Evolutionary conservation across 2,888 invertebrate genomes (phyloP).

Genomic region (Philonicus albiceps): DNA sequence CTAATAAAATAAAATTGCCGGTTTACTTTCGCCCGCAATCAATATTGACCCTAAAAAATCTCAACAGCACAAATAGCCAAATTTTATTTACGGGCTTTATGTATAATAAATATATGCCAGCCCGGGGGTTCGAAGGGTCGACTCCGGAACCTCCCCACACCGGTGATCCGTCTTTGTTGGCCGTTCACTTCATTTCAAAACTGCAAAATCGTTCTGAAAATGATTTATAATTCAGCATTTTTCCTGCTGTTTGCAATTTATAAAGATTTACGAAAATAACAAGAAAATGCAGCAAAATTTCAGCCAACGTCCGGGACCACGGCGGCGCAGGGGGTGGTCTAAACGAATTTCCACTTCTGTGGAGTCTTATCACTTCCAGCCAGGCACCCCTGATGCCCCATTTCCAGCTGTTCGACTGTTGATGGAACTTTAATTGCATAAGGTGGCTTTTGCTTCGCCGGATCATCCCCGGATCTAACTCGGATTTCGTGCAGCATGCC

Average conservation of each 20-base stretch:
- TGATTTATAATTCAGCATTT: neutral
- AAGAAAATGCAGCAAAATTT: neutral
- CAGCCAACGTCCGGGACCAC: neutral
- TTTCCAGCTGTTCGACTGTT: neutral
- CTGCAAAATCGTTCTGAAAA: neutral
- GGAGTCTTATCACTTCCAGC: neutral
- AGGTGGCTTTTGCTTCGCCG: neutral
- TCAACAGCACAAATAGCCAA: neutral
- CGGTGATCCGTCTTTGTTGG: neutral
- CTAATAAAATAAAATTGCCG: neutral
- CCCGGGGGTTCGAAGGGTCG: neutral
- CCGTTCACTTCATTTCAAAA: neutral
- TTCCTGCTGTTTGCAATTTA: neutral
- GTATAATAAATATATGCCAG: neutral
- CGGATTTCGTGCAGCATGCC: neutral
- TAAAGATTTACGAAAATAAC: neutral
- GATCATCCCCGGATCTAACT: neutral
- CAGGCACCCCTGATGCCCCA: neutral
- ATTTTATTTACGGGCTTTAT: neutral
- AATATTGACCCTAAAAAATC: slow-evolving; percentile 10
- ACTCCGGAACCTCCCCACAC: neutral
- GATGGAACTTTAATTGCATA: neutral
- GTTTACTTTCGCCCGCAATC: neutral
- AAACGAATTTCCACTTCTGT: neutral
- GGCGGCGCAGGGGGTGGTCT: neutral